These are phyloP conservation scores for Brenthis hecate DNA, from an alignment of 2,888 invertebrate species.

Conservation along the genomic window DNA sequence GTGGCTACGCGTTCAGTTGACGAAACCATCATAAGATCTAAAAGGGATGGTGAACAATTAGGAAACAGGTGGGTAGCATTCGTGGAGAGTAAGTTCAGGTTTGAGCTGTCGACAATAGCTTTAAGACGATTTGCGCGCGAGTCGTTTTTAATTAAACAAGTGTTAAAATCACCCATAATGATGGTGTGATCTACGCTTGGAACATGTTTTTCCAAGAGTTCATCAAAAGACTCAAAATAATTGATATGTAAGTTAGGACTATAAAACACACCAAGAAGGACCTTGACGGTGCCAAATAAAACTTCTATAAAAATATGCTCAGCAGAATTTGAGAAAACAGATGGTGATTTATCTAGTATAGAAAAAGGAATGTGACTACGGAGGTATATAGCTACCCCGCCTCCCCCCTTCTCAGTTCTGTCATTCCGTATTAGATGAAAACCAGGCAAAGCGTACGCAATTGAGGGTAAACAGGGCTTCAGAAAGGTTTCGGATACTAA, in stretches of 20 bases:
- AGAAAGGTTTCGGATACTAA: no score
- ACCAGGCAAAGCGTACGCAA: no score
- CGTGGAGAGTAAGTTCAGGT: no score
- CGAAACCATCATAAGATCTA: neutral
- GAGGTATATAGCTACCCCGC: neutral
- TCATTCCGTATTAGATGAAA: no score
- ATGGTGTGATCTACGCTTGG: neutral
- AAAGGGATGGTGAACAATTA: no score
- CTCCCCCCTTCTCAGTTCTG: no score
- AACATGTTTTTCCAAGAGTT: neutral
- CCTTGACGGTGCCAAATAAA: neutral
- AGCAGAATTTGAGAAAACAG: neutral
- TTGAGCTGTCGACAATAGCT: neutral
- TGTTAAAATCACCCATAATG: neutral
- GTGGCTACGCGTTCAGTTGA: neutral
- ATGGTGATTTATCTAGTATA: neutral
- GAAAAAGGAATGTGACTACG: slow-evolving; percentile 13
- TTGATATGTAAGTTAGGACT: neutral
- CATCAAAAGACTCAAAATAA: neutral
- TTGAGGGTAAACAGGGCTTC: no score
- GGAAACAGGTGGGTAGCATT: no score
- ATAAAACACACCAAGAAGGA: no score
- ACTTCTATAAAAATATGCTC: slow-evolving; percentile 12
- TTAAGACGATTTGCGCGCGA: neutral
- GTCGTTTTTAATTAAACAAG: neutral